Evolutionary conservation across 2,888 invertebrate species (phyloP).

Genomic region (Melanostoma scalare): DNA sequence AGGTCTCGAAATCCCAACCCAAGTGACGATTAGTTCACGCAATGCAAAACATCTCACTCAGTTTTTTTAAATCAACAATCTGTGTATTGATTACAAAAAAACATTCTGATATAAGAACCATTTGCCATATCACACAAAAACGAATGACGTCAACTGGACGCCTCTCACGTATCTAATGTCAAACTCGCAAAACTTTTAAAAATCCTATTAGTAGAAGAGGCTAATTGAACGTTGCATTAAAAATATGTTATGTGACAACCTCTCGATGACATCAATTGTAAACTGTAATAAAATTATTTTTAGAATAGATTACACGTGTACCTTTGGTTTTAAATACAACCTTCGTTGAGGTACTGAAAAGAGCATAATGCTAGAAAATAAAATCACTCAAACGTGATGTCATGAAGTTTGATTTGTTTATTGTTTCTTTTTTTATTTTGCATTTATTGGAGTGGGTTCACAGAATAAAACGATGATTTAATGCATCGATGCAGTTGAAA

Average conservation of each 20-base stretch:
- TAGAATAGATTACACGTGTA: slow-evolving; percentile 25
- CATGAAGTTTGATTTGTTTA: slow-evolving; percentile 29
- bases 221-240: slow-evolving; percentile 35
- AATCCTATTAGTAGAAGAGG: slow-evolving; percentile 47
- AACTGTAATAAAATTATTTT: slow-evolving; percentile 41
- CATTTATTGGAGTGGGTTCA: slow-evolving; percentile 34
- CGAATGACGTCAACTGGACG: neutral
- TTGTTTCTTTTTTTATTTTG: neutral
- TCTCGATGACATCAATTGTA: slow-evolving; percentile 38
- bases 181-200: slow-evolving; percentile 15
- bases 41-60: no score
- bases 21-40: no score
- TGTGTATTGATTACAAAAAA: no score
- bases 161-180: neutral
- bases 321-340: slow-evolving; percentile 27
- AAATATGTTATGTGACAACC: slow-evolving; percentile 12
- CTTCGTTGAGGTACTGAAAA: slow-evolving; percentile 17
- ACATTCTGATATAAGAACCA: no score
- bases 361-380: slow-evolving; percentile 1
- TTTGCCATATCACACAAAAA: neutral
- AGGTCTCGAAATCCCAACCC: no score
- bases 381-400: slow-evolving; percentile 31
- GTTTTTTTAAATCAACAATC: no score
- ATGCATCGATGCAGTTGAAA: slow-evolving; percentile 6
- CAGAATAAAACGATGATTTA: slow-evolving; percentile 24